Percentiles rank a stretch among this genome's conserved stretches.
These are phyloP conservation scores for Corythornis leucogaster DNA, from an alignment of 2,797 vertebrate species.

Conservation along the genomic window DNA sequence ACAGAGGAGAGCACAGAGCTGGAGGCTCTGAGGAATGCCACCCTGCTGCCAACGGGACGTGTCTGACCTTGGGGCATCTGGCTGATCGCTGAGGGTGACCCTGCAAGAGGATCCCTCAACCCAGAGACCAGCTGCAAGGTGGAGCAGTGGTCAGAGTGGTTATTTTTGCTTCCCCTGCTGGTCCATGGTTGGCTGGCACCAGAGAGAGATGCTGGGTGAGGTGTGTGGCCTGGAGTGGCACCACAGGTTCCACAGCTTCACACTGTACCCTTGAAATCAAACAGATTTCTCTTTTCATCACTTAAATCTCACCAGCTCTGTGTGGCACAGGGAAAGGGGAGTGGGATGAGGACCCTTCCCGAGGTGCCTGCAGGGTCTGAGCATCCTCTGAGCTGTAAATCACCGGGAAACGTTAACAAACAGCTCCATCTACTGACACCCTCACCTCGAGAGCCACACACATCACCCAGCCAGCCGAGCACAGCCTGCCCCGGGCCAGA, in stretches of 20 bases:
- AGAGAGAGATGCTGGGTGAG: background rate
- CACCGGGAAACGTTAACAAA: conserved; percentile 52
- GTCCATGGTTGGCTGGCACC: rapidly evolving
- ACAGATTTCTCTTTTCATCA: background rate
- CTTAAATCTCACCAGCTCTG: background rate
- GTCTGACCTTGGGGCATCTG: background rate
- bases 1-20: conserved; percentile 48
- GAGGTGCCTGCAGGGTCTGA: background rate
- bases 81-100: background rate
- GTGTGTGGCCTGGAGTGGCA: background rate
- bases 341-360: background rate
- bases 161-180: background rate
- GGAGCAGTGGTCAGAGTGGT: background rate
- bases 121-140: background rate
- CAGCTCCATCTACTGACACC: conserved; percentile 76
- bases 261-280: background rate
- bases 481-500: rapidly evolving
- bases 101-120: background rate
- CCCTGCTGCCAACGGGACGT: conserved; percentile 18
- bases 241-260: background rate
- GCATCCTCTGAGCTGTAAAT: background rate
- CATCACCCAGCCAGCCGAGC: rapidly evolving
- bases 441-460: background rate
- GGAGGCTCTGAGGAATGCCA: conserved; percentile 38
- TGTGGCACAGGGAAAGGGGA: rapidly evolving